Conservation (phyloP, 2,113 vertebrate genomes). For the Rhea pennata region DNA sequence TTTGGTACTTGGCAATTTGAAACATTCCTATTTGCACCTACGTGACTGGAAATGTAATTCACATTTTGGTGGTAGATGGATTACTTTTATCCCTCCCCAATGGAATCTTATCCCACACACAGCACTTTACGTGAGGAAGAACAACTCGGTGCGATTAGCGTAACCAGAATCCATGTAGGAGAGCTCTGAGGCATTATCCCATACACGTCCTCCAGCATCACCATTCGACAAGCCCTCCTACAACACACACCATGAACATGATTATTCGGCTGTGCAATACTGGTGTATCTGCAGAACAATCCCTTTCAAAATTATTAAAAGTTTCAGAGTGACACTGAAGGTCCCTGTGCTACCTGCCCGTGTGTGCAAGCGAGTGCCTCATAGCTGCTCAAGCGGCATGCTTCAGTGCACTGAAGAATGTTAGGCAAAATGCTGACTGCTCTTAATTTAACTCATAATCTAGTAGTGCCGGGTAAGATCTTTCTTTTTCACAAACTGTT, state of each 20-base stretch:
- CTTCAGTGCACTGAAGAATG: neutral
- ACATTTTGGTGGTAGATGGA: neutral
- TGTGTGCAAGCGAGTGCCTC: neutral
- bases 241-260: fast-evolving
- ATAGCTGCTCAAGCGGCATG: neutral
- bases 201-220: neutral
- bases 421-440: neutral
- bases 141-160: neutral
- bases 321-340: neutral
- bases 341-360: neutral
- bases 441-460: neutral
- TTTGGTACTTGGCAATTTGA: neutral
- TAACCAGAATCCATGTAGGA: neutral
- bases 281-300: neutral
- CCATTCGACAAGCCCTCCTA: neutral
- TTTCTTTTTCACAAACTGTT: neutral
- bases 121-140: fast-evolving
- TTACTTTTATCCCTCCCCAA: neutral
- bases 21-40: neutral
- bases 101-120: neutral
- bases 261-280: too few species aligned
- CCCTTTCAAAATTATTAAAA: neutral
- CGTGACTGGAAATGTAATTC: neutral
- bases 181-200: neutral
- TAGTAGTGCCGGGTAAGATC: neutral